phyloP scores from a whole-genome alignment of 2,797 vertebrate genomes.

The Chelonia mydas region DNA sequence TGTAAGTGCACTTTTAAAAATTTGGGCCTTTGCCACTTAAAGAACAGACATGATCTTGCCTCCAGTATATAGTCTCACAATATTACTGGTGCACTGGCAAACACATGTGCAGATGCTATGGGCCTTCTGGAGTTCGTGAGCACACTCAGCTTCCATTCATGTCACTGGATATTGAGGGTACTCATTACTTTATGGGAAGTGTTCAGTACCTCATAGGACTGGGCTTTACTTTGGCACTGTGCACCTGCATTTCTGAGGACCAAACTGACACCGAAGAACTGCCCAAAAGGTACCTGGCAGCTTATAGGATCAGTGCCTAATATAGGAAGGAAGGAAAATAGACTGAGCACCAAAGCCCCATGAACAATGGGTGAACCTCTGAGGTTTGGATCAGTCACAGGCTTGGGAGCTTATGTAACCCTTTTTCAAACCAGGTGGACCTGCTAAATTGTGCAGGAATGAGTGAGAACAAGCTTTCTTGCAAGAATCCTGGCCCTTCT shows the following conservation, averaged over 20 bases:
- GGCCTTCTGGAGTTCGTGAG: constrained; percentile 24
- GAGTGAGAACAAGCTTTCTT: background rate
- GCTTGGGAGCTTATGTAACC: constrained; percentile 1
- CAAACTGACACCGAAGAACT: background rate
- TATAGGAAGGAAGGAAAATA: constrained; percentile 15
- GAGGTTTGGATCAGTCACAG: constrained; percentile 12
- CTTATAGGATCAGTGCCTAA: constrained; percentile 5
- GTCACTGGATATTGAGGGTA: constrained; percentile 1
- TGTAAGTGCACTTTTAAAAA: no score
- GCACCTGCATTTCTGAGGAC: background rate
- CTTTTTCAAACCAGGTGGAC: background rate
- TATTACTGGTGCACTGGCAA: background rate
- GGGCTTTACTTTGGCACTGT: background rate
- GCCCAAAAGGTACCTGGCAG: background rate
- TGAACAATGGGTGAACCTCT: background rate
- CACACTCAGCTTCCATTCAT: background rate
- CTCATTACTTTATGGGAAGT: background rate
- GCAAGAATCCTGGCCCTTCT: background rate
- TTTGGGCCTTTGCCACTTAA: no score
- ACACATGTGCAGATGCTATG: background rate
- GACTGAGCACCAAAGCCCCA: background rate
- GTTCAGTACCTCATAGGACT: background rate
- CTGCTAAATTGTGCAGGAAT: background rate
- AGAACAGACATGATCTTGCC: no score
- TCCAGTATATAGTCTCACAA: no score